These are phyloP conservation scores for Elachura formosa DNA, from an alignment of 2,113 vertebrate genomes.

Conservation along the genomic window DNA sequence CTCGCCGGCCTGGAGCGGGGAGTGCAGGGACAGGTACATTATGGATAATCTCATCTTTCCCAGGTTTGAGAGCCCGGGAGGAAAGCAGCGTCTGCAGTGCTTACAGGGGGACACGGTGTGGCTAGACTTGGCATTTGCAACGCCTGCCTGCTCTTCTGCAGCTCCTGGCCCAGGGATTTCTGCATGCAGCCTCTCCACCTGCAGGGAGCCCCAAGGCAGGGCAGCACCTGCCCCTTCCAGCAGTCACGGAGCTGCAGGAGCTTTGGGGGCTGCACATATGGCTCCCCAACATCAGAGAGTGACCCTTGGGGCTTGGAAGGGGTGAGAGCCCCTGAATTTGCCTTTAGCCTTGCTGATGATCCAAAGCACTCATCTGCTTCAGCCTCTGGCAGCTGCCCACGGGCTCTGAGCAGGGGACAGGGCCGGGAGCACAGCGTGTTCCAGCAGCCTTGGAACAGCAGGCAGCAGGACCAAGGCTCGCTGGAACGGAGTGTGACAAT, in stretches of 20 bases:
- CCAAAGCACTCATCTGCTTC: neutral
- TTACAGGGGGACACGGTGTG: constrained; percentile 28
- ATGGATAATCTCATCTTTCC: neutral
- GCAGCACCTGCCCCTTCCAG: neutral
- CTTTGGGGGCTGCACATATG: neutral
- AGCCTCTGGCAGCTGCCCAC: accelerated
- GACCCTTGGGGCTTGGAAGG: neutral
- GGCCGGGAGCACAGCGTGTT: accelerated
- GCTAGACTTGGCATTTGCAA: neutral
- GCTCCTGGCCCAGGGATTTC: accelerated
- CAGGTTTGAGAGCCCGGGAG: neutral
- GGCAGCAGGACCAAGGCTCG: neutral
- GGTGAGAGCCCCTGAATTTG: neutral
- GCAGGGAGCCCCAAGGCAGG: neutral
- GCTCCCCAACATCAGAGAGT: accelerated
- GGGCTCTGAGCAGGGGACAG: neutral
- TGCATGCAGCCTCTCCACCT: neutral
- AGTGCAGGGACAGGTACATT: neutral
- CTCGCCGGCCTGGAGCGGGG: neutral
- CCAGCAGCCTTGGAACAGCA: neutral
- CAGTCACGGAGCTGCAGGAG: accelerated
- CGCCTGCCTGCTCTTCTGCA: neutral
- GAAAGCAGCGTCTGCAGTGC: neutral
- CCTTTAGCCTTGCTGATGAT: neutral
- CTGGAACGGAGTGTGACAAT: neutral